Percentiles rank a stretch among this genome's conserved stretches.
Evolutionary conservation across 2,888 invertebrate genomes (phyloP).

Genomic region (Xanthia icteritia): DNA sequence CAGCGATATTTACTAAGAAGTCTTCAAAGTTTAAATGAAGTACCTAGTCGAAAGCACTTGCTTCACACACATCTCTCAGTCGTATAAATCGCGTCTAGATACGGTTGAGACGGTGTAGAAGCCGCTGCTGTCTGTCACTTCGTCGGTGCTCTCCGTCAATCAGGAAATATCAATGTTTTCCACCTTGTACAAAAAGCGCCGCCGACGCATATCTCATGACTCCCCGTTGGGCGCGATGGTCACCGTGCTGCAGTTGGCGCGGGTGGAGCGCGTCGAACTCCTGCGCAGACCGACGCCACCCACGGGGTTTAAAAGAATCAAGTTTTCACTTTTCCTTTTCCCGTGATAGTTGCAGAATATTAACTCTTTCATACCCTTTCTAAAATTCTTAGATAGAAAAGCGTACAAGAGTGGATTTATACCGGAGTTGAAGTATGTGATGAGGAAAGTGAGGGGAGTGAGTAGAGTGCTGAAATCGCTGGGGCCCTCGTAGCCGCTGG

Average conservation of each 20-base stretch:
- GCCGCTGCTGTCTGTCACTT: conserved; percentile 87
- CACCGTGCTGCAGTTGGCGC: conserved; percentile 90
- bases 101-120: conserved; percentile 85
- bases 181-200: conserved; percentile 84
- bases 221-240: conserved; percentile 88
- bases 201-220: conserved; percentile 86
- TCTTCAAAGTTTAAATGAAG: conserved; percentile 39
- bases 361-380: conserved; percentile 96
- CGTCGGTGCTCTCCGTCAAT: conserved; percentile 89
- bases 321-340: conserved; percentile 84
- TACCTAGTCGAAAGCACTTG: conserved; percentile 16
- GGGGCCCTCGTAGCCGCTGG: conserved; percentile 92
- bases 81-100: conserved; percentile 83
- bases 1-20: conserved; percentile 45
- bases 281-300: conserved; percentile 83
- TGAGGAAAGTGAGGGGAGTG: conserved; percentile 96
- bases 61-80: conserved; percentile 65
- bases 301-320: conserved; percentile 85
- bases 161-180: conserved; percentile 87
- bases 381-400: conserved; percentile 95
- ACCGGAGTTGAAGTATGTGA: conserved; percentile 97
- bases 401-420: conserved; percentile 97
- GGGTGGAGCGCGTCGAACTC: conserved; percentile 89
- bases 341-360: conserved; percentile 91
- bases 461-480: conserved; percentile 94